These are phyloP conservation scores for Lordiphosa clarofinis DNA, from an alignment of 1,140 invertebrate species.

Conservation along the genomic window DNA sequence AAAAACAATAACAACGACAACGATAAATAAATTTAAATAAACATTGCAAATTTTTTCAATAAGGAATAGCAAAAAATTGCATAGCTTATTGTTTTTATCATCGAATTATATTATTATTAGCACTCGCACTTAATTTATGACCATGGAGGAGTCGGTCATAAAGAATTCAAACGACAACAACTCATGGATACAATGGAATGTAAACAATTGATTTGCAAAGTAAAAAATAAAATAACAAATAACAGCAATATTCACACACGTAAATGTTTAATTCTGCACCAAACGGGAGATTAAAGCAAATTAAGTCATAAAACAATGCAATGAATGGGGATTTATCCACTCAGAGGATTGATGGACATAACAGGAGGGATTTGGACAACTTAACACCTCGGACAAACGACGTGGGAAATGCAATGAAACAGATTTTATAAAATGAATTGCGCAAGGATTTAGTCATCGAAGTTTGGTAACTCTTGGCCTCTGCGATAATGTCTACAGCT, in stretches of 20 bases:
- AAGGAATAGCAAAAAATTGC: conserved; percentile 27
- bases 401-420: too few relatives aligned
- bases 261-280: too few relatives aligned
- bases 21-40: conserved; percentile 45
- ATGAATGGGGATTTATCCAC: too few relatives aligned
- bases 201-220: conserved; percentile 40
- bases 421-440: too few relatives aligned
- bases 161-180: not conserved
- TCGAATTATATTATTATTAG: conserved; percentile 66
- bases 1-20: conserved; percentile 13
- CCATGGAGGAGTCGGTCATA: not conserved
- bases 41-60: conserved; percentile 27
- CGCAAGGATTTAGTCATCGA: too few relatives aligned
- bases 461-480: too few relatives aligned
- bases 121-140: conserved; percentile 51
- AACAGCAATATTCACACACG: too few relatives aligned
- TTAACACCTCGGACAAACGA: too few relatives aligned
- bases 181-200: conserved; percentile 4
- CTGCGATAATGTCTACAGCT: too few relatives aligned
- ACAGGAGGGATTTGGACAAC: too few relatives aligned
- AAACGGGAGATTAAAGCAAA: not conserved
- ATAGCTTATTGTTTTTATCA: conserved; percentile 58
- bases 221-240: conserved; percentile 6
- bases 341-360: too few relatives aligned
- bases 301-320: not conserved